Evolutionary conservation across 2,113 vertebrate species (phyloP), one percentile per base, ranked within the genome.

Genomic region (Siniperca chuatsi): DNA sequence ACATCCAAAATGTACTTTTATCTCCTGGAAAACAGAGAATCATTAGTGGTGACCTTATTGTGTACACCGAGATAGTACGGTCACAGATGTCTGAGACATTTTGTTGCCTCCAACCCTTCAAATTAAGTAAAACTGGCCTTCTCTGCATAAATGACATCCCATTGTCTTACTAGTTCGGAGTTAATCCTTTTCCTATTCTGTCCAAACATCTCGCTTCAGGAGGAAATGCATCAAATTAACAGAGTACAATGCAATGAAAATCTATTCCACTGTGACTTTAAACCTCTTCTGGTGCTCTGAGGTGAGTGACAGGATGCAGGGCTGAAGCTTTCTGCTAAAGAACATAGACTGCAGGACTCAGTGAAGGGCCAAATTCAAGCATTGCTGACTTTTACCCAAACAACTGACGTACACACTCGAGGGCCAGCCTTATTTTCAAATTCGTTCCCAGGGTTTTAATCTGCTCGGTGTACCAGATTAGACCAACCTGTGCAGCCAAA

Each of bases 211-310:
- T 40, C 1, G 23, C 25, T 40, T 71, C 52, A 79, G 65, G 52
- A 78, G 52, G 25, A 68, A 58, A 70, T 60, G 13, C 25, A 60
- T 79, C 13, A 69, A 21, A 69, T 48, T 8, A 68, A 67, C 50
- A 55, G 46, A 69, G 20, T 16, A n/a, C n/a, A 67, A n/a, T 8
- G 50, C 6, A 15, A 15, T 69, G 33, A 61, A 64, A 1, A 50
- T 80, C 18, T 8, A 29, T 68, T 75, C 55, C 62, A 58, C 9
- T 58, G 18, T 46, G 44, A 58, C n/a, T 68, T 82, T 48, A 48
- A 57, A 67, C 54, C 23, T n/a, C 55, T 50, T n/a, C 64, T 44
- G 4, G 4, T 21, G 55, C 69, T n/a, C 52, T 72, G 33, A 40
- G 15, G 11, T 9, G 35, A 25, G 50, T 1, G 1, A 42, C 12